Evolutionary conservation across 2,113 vertebrate genomes (phyloP), one percentile per base, ranked within the genome.

Genomic region (Bos indicus): DNA sequence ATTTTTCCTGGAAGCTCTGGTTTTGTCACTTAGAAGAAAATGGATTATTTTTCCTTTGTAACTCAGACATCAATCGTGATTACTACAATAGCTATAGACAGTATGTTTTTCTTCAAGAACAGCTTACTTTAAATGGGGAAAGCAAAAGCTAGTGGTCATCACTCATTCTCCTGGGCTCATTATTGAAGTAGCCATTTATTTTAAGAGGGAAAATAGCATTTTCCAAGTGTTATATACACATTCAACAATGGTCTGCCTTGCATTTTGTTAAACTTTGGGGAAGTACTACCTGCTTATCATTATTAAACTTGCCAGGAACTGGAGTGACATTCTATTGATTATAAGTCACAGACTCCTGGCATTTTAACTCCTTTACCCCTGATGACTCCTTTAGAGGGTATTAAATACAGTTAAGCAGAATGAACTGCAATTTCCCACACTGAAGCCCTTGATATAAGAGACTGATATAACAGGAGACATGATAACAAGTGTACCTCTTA

Each of bases 181-280:
- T 95, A 80, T 54, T 96, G 43, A 81, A 89, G 7, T 33, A 82
- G 30, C n/a, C 60, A 90, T 95, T 96, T 91, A 92, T 85, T 85
- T 91, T 77, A 59, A 91, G 30, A 88, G 13, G 13, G 52, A 88
- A 96, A 94, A 86, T 86, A 93, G 62, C 14, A 83, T 87, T 82
- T 96, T 97, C 40, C 7, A 26, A 62, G 71, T 57, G 82, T 88
- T 51, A 95, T 78, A 78, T 97, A 57, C 89, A 64, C 62, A 56
- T 46, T 26, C 36, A 78, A 30, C 14, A 91, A 64, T 13, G 64
- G 9, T 80, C 8, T 52, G 28, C 26, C 30, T 83, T 83, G 21
- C 1, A 94, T 93, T 85, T 59, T 87, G 15, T 19, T 86, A 96
- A 94, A 91, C 10, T 80, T 16, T 64, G 19, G 57, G n/a, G 67